Conservation (phyloP, 2,888 invertebrate species). For the Muschampia plurimacula region DNA sequence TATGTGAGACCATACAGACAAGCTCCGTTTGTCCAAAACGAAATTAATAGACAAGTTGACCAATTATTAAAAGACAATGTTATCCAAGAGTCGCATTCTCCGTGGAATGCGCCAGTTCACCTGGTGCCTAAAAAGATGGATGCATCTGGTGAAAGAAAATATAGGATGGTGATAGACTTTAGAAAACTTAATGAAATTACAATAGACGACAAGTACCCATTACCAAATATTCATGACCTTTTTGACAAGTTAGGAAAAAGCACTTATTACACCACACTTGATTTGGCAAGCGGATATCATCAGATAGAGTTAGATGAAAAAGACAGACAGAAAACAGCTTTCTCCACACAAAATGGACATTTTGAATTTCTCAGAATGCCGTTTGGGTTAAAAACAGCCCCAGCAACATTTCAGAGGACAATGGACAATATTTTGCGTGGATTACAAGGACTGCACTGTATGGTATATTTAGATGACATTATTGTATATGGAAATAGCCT, state of each 20-base stretch:
- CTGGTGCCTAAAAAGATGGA: constrained; percentile 60
- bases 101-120: constrained; percentile 58
- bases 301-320: constrained; percentile 12
- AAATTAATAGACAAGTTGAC: constrained; percentile 53
- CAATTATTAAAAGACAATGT: constrained; percentile 54
- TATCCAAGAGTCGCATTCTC: constrained; percentile 53
- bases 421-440: constrained; percentile 61
- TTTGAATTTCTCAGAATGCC: constrained; percentile 51
- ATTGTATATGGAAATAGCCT: constrained; percentile 52
- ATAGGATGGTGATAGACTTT: constrained; percentile 35
- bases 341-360: constrained; percentile 47
- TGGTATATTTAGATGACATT: constrained; percentile 59
- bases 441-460: constrained; percentile 53
- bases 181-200: constrained; percentile 48
- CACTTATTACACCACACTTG: constrained; percentile 2
- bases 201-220: constrained; percentile 40
- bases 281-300: constrained; percentile 21
- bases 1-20: constrained; percentile 49
- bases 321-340: constrained; percentile 47
- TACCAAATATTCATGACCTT: constrained; percentile 41
- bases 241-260: constrained; percentile 32
- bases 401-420: constrained; percentile 61
- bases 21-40: constrained; percentile 48
- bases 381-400: constrained; percentile 53
- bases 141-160: constrained; percentile 38